phyloP scores from a whole-genome alignment of 1,140 invertebrate species.

The Drosophila truncata region DNA sequence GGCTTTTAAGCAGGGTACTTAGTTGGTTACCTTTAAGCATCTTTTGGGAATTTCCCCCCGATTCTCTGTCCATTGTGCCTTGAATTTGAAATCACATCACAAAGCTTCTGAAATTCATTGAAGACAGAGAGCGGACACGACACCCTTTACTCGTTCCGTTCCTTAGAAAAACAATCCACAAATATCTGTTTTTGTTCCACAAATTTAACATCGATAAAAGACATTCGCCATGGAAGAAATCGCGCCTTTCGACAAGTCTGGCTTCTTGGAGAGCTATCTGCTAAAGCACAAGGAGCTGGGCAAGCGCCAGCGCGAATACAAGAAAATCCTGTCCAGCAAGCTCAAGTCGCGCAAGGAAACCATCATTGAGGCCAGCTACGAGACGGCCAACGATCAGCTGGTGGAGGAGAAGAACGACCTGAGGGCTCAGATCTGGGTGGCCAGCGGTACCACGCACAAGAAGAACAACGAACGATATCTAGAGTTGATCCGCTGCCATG shows the following conservation, averaged over 20 bases:
- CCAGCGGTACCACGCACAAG: conserved; percentile 63
- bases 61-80: background rate
- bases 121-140: conserved; percentile 36
- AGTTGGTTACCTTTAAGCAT: background rate
- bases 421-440: conserved; percentile 80
- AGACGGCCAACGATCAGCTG: conserved; percentile 76
- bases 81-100: conserved; percentile 1
- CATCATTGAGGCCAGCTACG: conserved; percentile 74
- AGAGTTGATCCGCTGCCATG: conserved; percentile 66
- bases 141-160: conserved; percentile 1
- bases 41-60: background rate
- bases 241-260: conserved; percentile 56
- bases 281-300: conserved; percentile 75
- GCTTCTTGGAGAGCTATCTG: conserved; percentile 68
- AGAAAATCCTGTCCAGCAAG: conserved; percentile 73
- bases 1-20: background rate
- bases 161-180: background rate
- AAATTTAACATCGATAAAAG: background rate
- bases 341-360: conserved; percentile 73
- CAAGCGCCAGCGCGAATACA: conserved; percentile 79
- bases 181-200: conserved; percentile 1
- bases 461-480: conserved; percentile 49
- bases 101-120: conserved; percentile 23
- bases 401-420: conserved; percentile 75
- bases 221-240: conserved; percentile 43